Base-by-base conservation (phyloP, 1,140 invertebrate genomes). In the Melipona quadrifasciata region DNA sequence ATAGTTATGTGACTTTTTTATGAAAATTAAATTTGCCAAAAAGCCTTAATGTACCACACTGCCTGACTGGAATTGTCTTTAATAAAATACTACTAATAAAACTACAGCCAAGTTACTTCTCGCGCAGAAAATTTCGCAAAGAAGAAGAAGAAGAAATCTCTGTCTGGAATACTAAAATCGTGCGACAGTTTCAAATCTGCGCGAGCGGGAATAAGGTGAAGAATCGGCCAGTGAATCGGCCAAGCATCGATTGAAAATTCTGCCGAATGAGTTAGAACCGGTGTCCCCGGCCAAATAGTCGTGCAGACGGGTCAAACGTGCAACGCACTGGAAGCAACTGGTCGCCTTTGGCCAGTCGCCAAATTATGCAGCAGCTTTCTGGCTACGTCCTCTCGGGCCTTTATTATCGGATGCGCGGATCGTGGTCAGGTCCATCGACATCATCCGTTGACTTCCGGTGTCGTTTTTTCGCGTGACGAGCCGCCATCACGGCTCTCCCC, bases 301-400 rank as follows among this genome's bases (percentile, higher is more conserved):
- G 77, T 82, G 81, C 57, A 83, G 89, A 90, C 88, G 65, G 90
- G 89, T 92, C 90, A 92, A 91, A 87, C 79, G 82, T 87, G 88
- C 91, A 91, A 91, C 87, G 88, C 90, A 90, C 84, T 67, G 79
- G 87, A 90, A 93, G 93, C 93, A 94, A 94, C 93, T 93, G 90
- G 93, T 93, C 91, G 92, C 87, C 90, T 93, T 93, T 94, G 93
- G 93, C 92, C 71, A 70, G 21, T 74, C n/a, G 92, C 93, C 93
- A 94, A 90, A 92, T 93, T 91, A 93, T 92, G 93, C 88, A 91
- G 80, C 85, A 87, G 80, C 85, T 91, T 89, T 91, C 82, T 90
- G 82, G 68, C 57, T 21, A 21, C 67, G 64, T 80, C 24, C 39
- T 31, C 27, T n/a, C 34, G 14, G 31, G 65, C 85, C 75, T 87